A percentile compares a stretch with the other conserved stretches of the same genome.
Conservation (phyloP, 2,888 invertebrate species). For the Erebia palarica region DNA sequence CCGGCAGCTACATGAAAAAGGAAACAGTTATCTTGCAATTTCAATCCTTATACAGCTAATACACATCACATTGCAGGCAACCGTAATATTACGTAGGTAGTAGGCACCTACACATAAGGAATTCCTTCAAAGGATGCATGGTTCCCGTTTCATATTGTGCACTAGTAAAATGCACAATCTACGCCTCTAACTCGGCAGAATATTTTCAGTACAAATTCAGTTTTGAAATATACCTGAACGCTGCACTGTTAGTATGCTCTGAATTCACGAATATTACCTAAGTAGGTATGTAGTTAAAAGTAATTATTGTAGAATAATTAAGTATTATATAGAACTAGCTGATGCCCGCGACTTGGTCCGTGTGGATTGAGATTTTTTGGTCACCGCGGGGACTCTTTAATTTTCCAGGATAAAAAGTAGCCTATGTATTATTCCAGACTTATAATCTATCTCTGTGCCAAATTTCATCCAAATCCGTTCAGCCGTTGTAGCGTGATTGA, state of each 20-base stretch:
- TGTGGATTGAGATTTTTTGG: no score
- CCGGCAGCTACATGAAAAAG: neutral
- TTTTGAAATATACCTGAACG: neutral
- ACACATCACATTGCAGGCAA: neutral
- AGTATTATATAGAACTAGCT: no score
- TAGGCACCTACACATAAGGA: constrained; percentile 1
- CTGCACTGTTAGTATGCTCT: neutral
- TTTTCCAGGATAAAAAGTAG: no score
- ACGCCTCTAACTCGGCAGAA: neutral
- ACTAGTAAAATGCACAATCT: neutral
- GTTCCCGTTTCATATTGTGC: constrained; percentile 3
- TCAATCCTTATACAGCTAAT: neutral
- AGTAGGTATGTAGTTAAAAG: neutral
- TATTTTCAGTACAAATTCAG: constrained; percentile 9
- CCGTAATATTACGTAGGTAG: neutral
- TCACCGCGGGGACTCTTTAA: no score
- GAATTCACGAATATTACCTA: constrained; percentile 2
- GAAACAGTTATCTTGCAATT: neutral
- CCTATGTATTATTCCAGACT: no score
- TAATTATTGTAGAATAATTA: neutral
- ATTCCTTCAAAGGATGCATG: constrained; percentile 1
- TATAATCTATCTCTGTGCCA: no score
- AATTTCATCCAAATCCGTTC: no score
- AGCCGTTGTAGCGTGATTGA: no score
- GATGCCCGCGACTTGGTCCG: no score